phyloP scores from a whole-genome alignment of 1,140 invertebrate species.

The Lordiphosa collinella region DNA sequence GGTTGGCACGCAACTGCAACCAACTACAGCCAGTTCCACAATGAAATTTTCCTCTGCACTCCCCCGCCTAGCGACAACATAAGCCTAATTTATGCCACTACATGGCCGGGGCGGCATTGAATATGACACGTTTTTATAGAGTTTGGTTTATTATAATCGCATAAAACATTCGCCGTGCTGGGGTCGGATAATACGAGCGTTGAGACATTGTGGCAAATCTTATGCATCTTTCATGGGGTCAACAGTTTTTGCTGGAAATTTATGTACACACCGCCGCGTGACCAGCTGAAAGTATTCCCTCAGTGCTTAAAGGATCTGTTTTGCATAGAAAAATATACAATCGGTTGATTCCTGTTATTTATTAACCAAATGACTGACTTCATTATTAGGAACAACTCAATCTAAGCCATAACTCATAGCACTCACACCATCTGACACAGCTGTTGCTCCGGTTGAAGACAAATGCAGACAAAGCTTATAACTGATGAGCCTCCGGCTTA shows the following conservation, averaged over 20 bases:
- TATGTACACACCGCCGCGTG: conserved; percentile 58
- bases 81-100: conserved; percentile 72
- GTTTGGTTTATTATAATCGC: conserved; percentile 74
- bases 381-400: conserved; percentile 57
- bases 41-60: background rate
- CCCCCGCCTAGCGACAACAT: conserved; percentile 6
- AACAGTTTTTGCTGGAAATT: conserved; percentile 73
- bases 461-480: conserved; percentile 1
- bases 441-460: conserved; percentile 18
- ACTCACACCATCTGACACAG: conserved; percentile 12
- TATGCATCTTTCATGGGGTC: conserved; percentile 66
- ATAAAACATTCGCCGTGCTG: conserved; percentile 64
- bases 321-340: background rate
- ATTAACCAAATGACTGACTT: conserved; percentile 30
- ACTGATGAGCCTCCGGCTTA: background rate
- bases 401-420: conserved; percentile 43
- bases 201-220: conserved; percentile 23
- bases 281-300: conserved; percentile 49
- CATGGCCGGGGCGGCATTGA: conserved; percentile 61
- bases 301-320: conserved; percentile 1
- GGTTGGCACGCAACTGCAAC: conserved; percentile 38
- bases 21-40: conserved; percentile 10
- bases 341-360: background rate
- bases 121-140: conserved; percentile 74
- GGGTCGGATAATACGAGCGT: conserved; percentile 29